Conservation (phyloP, 2,888 invertebrate species). For the Pandemis heparana region DNA sequence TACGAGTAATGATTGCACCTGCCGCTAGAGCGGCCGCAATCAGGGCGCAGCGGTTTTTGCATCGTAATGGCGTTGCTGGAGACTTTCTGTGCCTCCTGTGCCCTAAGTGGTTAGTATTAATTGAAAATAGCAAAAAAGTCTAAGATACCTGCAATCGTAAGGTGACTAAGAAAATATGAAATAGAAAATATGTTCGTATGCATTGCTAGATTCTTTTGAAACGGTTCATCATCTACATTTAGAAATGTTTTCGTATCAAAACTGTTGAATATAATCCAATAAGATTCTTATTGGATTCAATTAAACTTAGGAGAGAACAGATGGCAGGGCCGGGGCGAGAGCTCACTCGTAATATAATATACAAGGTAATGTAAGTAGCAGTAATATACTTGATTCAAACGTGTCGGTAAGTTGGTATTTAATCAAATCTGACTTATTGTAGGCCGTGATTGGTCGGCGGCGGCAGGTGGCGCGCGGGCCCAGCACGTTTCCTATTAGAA, state of each 20-base stretch:
- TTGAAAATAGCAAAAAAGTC: not conserved
- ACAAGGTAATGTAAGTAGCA: conserved; percentile 40
- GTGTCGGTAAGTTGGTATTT: conserved; percentile 45
- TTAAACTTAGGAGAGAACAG: conserved; percentile 4
- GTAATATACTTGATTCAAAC: conserved; percentile 41
- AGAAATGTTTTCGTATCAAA: not conserved
- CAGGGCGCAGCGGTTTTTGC: conserved; percentile 61
- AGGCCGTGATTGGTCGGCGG: conserved; percentile 58
- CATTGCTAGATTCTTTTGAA: not conserved
- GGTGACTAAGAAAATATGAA: not conserved
- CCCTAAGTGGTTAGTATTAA: conserved; percentile 9
- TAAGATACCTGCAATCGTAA: not conserved
- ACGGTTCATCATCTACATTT: not conserved
- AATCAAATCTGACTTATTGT: conserved; percentile 43
- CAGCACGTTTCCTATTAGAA: conserved; percentile 80
- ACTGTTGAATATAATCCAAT: conserved; percentile 17
- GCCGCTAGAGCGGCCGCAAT: conserved; percentile 42
- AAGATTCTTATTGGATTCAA: conserved; percentile 33
- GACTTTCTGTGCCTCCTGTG: conserved; percentile 56
- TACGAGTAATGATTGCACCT: conserved; percentile 66
- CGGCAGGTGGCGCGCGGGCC: conserved; percentile 66
- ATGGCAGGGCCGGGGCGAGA: conserved; percentile 14
- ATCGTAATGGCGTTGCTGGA: conserved; percentile 53
- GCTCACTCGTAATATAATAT: conserved; percentile 25
- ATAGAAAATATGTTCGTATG: too few relatives aligned